Conservation (phyloP, 2,113 vertebrate species). For the Trichomycterus rosablanca region DNA sequence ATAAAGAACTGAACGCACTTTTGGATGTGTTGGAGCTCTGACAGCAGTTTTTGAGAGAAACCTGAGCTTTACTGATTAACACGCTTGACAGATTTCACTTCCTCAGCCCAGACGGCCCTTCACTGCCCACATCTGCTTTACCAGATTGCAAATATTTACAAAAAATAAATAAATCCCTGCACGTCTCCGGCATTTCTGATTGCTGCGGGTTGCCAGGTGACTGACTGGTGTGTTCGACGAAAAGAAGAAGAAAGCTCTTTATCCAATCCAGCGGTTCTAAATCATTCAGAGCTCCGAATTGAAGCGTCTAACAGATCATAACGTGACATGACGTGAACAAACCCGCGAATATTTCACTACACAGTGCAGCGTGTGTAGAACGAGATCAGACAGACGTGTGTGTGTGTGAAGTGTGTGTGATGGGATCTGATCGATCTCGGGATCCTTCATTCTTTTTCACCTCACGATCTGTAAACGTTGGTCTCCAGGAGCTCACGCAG, state of each 20-base stretch:
- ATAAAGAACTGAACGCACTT: background rate
- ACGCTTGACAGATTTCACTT: slow-evolving; percentile 23
- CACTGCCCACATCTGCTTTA: slow-evolving; percentile 29
- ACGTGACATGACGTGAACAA: no score
- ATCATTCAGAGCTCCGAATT: slow-evolving; percentile 5
- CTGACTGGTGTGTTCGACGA: slow-evolving; percentile 31
- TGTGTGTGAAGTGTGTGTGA: no score
- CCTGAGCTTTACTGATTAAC: slow-evolving; percentile 32
- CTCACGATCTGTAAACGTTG: no score
- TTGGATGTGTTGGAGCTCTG: background rate
- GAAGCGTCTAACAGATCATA: background rate
- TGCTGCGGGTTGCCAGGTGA: slow-evolving; percentile 14
- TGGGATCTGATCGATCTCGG: no score
- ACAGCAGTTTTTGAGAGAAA: background rate
- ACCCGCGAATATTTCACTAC: no score
- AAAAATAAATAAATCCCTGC: slow-evolving; percentile 32
- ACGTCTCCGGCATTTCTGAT: slow-evolving; percentile 8
- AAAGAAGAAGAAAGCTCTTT: background rate
- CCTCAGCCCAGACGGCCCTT: slow-evolving; percentile 31
- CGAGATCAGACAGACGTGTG: no score
- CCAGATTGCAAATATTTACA: slow-evolving; percentile 41
- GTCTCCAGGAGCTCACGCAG: no score
- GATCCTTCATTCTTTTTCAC: no score
- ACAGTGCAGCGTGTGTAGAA: no score
- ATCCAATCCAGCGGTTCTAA: background rate